phyloP scores from a whole-genome alignment of 2,797 vertebrate species.

The Sebastes aleutianus region DNA sequence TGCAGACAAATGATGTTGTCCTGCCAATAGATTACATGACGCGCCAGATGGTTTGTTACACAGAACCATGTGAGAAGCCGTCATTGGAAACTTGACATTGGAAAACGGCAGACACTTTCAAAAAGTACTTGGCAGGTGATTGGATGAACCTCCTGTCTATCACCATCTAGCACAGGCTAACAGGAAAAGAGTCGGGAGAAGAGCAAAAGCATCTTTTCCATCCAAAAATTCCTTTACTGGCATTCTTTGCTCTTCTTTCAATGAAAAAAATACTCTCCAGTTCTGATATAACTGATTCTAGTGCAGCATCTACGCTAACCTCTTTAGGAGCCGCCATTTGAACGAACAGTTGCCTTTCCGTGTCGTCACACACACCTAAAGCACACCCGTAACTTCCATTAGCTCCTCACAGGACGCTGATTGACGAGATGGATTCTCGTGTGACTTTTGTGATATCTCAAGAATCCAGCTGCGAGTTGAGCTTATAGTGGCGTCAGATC shows the following conservation, averaged over 20 bases:
- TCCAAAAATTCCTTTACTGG: no score
- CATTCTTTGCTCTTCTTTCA: no score
- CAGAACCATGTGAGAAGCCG: background rate
- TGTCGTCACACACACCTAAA: background rate
- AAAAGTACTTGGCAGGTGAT: background rate
- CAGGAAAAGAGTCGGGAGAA: background rate
- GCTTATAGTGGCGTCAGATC: background rate
- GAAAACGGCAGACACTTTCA: no score
- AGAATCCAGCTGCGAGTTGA: background rate
- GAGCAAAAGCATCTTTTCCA: background rate
- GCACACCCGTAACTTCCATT: accelerated
- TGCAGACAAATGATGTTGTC: background rate
- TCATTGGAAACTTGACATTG: background rate
- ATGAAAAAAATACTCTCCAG: no score
- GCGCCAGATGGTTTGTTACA: background rate
- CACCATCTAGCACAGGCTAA: background rate
- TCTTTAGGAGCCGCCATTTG: background rate
- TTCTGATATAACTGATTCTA: no score
- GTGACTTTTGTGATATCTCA: background rate
- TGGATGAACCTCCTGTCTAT: background rate
- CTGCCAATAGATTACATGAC: background rate
- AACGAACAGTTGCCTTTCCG: background rate
- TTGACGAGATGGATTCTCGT: background rate
- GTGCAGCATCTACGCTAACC: background rate
- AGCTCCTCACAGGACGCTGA: background rate